These are phyloP conservation scores for Cryptophagus acutangulus DNA, from an alignment of 2,888 invertebrate genomes.

Conservation along the genomic window DNA sequence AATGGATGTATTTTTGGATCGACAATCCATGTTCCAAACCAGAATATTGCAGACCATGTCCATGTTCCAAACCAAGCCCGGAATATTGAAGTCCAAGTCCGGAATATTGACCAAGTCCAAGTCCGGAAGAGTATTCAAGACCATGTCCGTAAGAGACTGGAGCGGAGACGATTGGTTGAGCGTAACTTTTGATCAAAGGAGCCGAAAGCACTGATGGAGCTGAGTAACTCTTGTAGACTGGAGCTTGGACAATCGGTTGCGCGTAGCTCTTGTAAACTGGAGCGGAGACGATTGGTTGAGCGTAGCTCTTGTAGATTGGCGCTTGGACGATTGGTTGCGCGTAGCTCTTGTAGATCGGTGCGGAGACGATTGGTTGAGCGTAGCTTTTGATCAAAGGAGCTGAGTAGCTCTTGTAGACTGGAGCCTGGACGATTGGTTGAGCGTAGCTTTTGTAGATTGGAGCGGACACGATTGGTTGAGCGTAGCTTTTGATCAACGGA, in stretches of 20 bases:
- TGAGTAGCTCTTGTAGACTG: conserved; percentile 21
- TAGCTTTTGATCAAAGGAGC: conserved; percentile 20
- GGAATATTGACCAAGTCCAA: conserved; percentile 3
- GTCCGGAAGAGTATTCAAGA: conserved; percentile 2
- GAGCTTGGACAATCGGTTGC: conserved; percentile 13
- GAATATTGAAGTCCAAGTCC: too few relatives aligned
- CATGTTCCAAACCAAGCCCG: too few relatives aligned
- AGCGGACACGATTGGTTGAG: too few relatives aligned
- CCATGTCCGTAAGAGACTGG: conserved; percentile 5
- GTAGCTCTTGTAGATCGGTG: conserved; percentile 20
- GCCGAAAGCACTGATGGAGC: conserved; percentile 5
- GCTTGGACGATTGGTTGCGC: conserved; percentile 24
- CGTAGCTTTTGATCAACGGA: background rate
- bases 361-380: conserved; percentile 27
- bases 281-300: conserved; percentile 9
- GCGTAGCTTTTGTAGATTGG: conserved; percentile 12
- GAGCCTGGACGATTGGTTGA: conserved; percentile 17
- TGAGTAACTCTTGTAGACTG: too few relatives aligned
- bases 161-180: conserved; percentile 8
- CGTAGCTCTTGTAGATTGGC: conserved; percentile 14
- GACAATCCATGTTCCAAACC: too few relatives aligned
- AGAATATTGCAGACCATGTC: too few relatives aligned
- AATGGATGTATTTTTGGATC: too few relatives aligned
- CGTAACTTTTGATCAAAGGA: conserved; percentile 5
- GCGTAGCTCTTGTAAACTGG: conserved; percentile 4